phyloP scores from a whole-genome alignment of 1,140 invertebrate species.

The Leguminivora glycinivorella region DNA sequence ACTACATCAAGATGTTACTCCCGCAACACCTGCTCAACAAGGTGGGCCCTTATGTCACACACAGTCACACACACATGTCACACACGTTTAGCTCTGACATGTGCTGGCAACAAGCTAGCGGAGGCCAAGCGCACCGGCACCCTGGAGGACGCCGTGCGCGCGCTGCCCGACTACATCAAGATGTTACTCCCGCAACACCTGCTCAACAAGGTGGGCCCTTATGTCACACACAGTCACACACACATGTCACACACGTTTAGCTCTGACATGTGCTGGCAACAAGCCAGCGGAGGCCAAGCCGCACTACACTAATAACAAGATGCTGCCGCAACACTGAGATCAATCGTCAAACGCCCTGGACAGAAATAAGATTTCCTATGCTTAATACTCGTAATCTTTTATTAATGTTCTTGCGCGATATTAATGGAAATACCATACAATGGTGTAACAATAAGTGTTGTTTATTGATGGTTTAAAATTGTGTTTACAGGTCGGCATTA shows the following conservation, averaged over 20 bases:
- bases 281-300: too few relatives aligned
- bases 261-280: background rate
- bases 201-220: constrained; percentile 58
- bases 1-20: constrained; percentile 70
- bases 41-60: constrained; percentile 41
- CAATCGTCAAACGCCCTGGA: too few relatives aligned
- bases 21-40: constrained; percentile 66
- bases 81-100: background rate
- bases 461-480: constrained; percentile 9
- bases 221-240: background rate
- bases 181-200: constrained; percentile 64
- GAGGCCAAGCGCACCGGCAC: constrained; percentile 56
- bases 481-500: constrained; percentile 68
- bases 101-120: constrained; percentile 52
- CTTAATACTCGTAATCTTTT: too few relatives aligned
- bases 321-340: too few relatives aligned
- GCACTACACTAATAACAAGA: too few relatives aligned
- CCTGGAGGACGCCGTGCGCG: constrained; percentile 68
- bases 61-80: background rate
- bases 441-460: too few relatives aligned
- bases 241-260: background rate
- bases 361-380: too few relatives aligned
- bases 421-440: too few relatives aligned
- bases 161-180: constrained; percentile 71
- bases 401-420: too few relatives aligned